Evolutionary conservation across 2,888 invertebrate species (phyloP), one percentile per base, ranked within the genome.

Genomic region (Caenorhabditis auriculariae): DNA sequence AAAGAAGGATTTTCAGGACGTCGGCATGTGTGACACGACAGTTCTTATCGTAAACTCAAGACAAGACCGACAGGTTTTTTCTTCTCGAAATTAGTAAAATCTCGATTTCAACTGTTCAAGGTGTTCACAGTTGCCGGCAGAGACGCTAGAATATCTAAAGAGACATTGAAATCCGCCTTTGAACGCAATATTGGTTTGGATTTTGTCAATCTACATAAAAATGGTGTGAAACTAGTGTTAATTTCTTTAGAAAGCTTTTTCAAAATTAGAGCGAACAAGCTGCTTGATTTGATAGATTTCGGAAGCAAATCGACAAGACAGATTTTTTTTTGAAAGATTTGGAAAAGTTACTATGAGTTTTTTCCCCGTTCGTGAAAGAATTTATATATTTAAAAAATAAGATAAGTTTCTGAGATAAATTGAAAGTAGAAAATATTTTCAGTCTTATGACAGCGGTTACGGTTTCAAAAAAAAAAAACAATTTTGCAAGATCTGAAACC

Each of bases 41-140:
- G 78, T 80, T 15, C 52, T 80, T 5, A 80, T 80, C 27, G 80
- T 80, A 17, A 80, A 80, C 49, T 78, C 80, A 5, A 52, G 77
- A 7, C 70, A 69, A 35, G 80, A 80, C 58, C 63, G 80, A 50
- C 80, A 77, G 52, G 66, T 66, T 19, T 21, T n/a, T 50, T 39
- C 21, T 17, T 17, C 7, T 50, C 15, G 17, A 19, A 12, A 50
- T 6, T 37, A 23, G 26, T 5, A 54, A 54, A 37, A 17, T 37
- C 26, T 47, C 23, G 9, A 7, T 27, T 2, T 23, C 23, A 28
- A 15, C 6, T 29, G 5, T 54, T 50, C 12, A 21, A 71, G 59
- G 79, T 79, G n/a, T 77, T 78, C 67, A 78, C 78, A 0, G 78
- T 78, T 0, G 78, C 78, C 17, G 78, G 78, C 27, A 46, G 76